Percentiles rank a stretch among this genome's conserved stretches.
phyloP scores from a whole-genome alignment of 2,797 vertebrate species.

The Petrocephalus sullivani region DNA sequence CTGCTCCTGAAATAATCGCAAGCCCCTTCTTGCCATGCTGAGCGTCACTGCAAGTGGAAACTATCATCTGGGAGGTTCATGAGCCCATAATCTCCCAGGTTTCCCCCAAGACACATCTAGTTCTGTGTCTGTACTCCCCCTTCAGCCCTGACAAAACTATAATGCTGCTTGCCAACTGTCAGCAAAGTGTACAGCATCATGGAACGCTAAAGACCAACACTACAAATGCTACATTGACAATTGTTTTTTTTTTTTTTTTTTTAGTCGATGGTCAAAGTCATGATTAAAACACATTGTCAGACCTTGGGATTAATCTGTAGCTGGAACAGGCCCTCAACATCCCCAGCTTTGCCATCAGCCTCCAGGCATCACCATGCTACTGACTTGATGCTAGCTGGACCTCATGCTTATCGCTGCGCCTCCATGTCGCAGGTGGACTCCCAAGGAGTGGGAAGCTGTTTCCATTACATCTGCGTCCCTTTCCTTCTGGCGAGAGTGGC shows the following conservation, averaged over 20 bases:
- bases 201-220: not conserved
- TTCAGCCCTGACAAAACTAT: constrained; percentile 13
- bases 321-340: not conserved
- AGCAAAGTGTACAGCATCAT: constrained; percentile 20
- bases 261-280: not conserved
- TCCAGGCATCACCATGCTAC: not conserved
- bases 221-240: not conserved
- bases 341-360: not conserved
- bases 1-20: not conserved
- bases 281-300: not conserved
- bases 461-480: not conserved
- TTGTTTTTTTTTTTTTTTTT: not conserved
- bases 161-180: not conserved
- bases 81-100: constrained; percentile 21
- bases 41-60: constrained; percentile 18
- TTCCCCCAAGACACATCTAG: constrained; percentile 20
- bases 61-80: constrained; percentile 24
- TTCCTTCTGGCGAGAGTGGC: not conserved
- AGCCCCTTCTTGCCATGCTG: constrained; percentile 33
- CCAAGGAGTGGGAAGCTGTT: not conserved
- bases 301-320: not conserved
- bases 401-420: not conserved
- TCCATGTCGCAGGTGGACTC: not conserved
- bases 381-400: not conserved
- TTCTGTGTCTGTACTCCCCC: constrained; percentile 8